Conservation (phyloP, 2,888 invertebrate species). For the Stenurella melanura region DNA sequence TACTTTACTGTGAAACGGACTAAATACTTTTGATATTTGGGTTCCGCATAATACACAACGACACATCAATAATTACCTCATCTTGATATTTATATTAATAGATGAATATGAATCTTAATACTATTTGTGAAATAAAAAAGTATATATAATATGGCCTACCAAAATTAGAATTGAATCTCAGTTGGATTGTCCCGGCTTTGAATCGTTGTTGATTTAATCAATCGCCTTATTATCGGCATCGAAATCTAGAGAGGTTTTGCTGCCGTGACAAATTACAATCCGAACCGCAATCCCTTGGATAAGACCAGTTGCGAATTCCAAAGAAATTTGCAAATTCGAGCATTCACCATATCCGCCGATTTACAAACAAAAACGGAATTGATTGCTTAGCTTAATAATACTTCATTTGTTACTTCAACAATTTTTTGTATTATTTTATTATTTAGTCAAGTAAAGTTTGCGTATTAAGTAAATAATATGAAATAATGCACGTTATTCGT, state of each 20-base stretch:
- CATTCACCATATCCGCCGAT: slow-evolving; percentile 6
- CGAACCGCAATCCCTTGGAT: slow-evolving; percentile 29
- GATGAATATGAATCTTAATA: too few species aligned
- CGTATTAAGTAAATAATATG: too few species aligned
- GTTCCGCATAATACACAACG: too few species aligned
- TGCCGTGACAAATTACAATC: slow-evolving; percentile 38
- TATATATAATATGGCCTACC: not conserved
- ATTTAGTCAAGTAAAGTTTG: too few species aligned
- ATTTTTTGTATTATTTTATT: not conserved
- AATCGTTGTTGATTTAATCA: slow-evolving; percentile 30
- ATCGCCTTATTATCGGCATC: slow-evolving; percentile 19
- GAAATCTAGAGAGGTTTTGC: slow-evolving; percentile 30
- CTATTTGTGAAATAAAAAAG: too few species aligned
- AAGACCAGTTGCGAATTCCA: slow-evolving; percentile 15
- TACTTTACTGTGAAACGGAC: too few species aligned
- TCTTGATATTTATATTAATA: too few species aligned
- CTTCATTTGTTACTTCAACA: slow-evolving; percentile 7
- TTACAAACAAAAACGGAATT: slow-evolving; percentile 25
- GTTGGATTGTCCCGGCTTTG: not conserved
- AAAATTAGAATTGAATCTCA: not conserved
- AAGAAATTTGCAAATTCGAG: slow-evolving; percentile 30
- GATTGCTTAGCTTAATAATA: slow-evolving; percentile 24
- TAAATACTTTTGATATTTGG: too few species aligned
- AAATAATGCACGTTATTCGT: too few species aligned
- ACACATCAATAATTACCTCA: too few species aligned